These are phyloP conservation scores for Apotomis turbidana DNA, from an alignment of 2,888 invertebrate genomes.

Conservation along the genomic window DNA sequence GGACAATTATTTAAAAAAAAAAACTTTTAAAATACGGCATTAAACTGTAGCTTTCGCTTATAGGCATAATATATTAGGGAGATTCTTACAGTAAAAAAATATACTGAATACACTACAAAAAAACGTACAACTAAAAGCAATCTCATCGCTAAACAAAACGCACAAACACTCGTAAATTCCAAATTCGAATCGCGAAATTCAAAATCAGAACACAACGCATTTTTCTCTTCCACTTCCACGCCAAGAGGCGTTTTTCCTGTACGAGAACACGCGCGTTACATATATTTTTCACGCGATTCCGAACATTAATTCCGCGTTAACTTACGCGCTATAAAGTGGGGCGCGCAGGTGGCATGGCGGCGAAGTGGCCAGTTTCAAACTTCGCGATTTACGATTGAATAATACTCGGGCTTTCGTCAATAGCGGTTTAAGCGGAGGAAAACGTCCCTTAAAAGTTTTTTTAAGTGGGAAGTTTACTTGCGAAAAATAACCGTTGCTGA, in stretches of 20 bases:
- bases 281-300: constrained; percentile 50
- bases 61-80: too few species aligned
- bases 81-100: too few species aligned
- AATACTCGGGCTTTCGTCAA: constrained; percentile 39
- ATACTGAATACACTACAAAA: not conserved
- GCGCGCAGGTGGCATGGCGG: constrained; percentile 38
- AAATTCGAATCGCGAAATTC: constrained; percentile 8
- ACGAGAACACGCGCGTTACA: constrained; percentile 44
- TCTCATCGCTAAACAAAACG: not conserved
- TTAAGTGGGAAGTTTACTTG: constrained; percentile 29
- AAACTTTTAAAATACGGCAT: too few species aligned
- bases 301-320: constrained; percentile 50
- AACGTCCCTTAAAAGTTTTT: constrained; percentile 22
- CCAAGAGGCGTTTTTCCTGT: constrained; percentile 31
- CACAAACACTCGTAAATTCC: not conserved
- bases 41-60: too few species aligned
- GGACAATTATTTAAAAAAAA: too few species aligned
- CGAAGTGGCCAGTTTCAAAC: constrained; percentile 40
- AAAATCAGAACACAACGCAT: constrained; percentile 29
- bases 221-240: constrained; percentile 31
- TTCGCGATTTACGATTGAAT: constrained; percentile 43
- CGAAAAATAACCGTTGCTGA: not conserved
- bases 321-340: constrained; percentile 45
- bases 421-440: constrained; percentile 30
- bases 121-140: not conserved